Conservation (phyloP, 2,888 invertebrate genomes). For the Amblyteles armatorius region DNA sequence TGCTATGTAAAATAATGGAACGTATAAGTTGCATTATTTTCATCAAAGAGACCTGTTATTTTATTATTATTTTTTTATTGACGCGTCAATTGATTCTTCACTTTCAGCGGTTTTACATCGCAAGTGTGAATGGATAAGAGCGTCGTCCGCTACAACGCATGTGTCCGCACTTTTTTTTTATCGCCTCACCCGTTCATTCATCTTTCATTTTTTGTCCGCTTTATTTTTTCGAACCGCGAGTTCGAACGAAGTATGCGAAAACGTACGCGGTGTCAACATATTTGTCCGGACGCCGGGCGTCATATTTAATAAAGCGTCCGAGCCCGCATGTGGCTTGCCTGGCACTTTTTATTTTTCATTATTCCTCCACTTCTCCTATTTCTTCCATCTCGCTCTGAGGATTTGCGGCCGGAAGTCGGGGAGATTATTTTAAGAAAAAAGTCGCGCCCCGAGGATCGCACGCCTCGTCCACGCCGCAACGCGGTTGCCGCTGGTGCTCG, state of each 20-base stretch:
- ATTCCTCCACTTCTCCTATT: slow-evolving; percentile 6
- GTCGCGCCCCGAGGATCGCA: slow-evolving; percentile 41
- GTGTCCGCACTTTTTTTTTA: slow-evolving; percentile 24
- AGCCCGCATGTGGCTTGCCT: slow-evolving; percentile 24
- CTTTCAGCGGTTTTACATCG: background rate
- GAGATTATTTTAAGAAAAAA: slow-evolving; percentile 79
- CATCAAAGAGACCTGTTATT: background rate
- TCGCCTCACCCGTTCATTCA: slow-evolving; percentile 19
- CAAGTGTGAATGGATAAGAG: background rate
- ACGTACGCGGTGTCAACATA: slow-evolving; percentile 45
- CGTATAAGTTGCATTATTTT: no score
- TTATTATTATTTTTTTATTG: background rate
- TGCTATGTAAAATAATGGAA: no score
- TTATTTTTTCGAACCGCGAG: slow-evolving; percentile 8
- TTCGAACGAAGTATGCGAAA: slow-evolving; percentile 33
- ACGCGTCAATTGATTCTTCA: slow-evolving; percentile 17
- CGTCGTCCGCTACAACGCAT: background rate
- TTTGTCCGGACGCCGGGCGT: slow-evolving; percentile 58
- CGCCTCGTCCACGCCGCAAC: slow-evolving; percentile 2
- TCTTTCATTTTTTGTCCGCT: slow-evolving; percentile 9
- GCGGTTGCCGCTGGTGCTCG: background rate
- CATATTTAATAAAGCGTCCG: slow-evolving; percentile 50
- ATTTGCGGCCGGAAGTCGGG: slow-evolving; percentile 75
- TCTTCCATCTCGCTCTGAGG: slow-evolving; percentile 23
- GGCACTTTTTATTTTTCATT: slow-evolving; percentile 28